phyloP scores from a whole-genome alignment of 1,140 invertebrate species.

The Polyergus mexicanus region DNA sequence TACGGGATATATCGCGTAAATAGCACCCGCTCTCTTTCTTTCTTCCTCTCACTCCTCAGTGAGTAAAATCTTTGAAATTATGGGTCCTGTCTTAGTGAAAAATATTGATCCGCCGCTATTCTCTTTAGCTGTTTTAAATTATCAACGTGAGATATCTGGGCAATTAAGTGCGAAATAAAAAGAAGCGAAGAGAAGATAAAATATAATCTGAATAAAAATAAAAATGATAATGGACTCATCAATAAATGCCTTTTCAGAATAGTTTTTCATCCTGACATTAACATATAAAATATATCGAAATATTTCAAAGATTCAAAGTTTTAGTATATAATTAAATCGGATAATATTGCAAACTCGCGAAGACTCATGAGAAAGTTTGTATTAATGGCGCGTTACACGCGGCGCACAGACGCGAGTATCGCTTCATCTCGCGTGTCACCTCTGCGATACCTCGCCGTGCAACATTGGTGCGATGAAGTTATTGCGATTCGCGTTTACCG shows the following conservation, averaged over 20 bases:
- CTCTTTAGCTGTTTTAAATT: neutral
- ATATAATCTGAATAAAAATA: neutral
- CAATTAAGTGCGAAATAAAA: neutral
- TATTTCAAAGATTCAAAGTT: too few species aligned
- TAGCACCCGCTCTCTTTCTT: conserved; percentile 26
- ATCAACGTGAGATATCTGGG: neutral
- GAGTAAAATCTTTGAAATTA: conserved; percentile 30
- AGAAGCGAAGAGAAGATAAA: too few species aligned
- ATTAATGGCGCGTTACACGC: neutral
- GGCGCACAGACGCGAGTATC: conserved; percentile 22
- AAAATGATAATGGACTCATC: neutral
- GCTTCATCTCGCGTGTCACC: conserved; percentile 57
- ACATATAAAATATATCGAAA: too few species aligned
- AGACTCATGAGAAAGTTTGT: neutral
- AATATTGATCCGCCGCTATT: conserved; percentile 20
- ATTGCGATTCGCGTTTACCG: conserved; percentile 52
- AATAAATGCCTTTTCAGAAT: neutral
- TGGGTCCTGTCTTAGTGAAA: neutral
- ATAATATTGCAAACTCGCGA: neutral
- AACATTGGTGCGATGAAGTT: conserved; percentile 46
- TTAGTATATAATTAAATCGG: too few species aligned
- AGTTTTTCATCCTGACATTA: neutral
- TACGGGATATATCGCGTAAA: conserved; percentile 38
- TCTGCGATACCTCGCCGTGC: conserved; percentile 3
- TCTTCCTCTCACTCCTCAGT: neutral